Conservation (phyloP, 1,140 invertebrate genomes). For the Calosoma granatense region DNA sequence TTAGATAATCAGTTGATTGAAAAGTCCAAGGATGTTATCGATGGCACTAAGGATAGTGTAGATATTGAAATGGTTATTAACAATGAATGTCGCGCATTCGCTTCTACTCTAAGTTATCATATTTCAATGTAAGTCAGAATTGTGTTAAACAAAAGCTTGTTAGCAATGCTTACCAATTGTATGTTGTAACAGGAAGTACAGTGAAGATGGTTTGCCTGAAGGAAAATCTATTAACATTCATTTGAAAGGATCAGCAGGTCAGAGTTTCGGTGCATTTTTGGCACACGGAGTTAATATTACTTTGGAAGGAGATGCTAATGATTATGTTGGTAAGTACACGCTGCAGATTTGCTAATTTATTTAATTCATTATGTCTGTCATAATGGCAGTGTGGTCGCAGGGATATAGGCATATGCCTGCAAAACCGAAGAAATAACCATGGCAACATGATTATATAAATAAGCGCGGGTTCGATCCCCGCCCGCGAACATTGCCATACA, state of each 20-base stretch:
- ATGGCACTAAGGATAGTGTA: conserved; percentile 54
- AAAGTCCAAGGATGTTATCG: conserved; percentile 60
- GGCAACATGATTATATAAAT: no score
- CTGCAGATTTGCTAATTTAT: background rate
- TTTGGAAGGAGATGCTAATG: conserved; percentile 95
- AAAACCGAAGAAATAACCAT: no score
- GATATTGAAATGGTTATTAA: conserved; percentile 72
- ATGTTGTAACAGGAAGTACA: conserved; percentile 58
- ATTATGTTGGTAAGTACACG: conserved; percentile 77
- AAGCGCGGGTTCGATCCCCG: no score
- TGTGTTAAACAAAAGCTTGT: background rate
- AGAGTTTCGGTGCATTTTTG: conserved; percentile 98
- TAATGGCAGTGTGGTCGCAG: no score
- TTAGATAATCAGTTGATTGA: conserved; percentile 79
- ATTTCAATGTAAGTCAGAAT: conserved; percentile 68
- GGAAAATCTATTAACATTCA: conserved; percentile 74
- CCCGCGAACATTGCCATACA: no score
- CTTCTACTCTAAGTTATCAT: conserved; percentile 86
- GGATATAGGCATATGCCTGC: no score
- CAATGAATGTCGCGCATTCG: conserved; percentile 90
- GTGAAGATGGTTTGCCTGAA: conserved; percentile 78
- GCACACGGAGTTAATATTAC: conserved; percentile 80
- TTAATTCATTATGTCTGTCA: background rate
- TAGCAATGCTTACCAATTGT: conserved; percentile 13
- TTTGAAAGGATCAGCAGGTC: conserved; percentile 90